phyloP scores from a whole-genome alignment of 2,797 vertebrate genomes.

The Dendrocincla fuliginosa region DNA sequence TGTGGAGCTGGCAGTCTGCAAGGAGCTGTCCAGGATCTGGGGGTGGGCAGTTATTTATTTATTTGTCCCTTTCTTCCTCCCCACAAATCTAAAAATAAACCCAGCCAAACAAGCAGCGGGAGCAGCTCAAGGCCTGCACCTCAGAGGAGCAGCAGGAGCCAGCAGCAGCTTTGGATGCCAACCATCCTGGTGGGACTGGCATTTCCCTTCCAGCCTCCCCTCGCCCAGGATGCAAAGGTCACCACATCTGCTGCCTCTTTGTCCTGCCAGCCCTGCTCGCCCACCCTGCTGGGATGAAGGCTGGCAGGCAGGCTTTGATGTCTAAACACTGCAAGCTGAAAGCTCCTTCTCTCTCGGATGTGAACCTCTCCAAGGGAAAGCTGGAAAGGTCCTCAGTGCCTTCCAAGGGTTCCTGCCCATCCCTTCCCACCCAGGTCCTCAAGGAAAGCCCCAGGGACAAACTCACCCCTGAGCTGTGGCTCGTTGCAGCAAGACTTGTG shows the following conservation, averaged over 20 bases:
- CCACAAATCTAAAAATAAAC: not conserved
- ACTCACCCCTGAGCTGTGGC: fast-evolving
- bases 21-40: not conserved
- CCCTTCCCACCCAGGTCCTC: not conserved
- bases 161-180: not conserved
- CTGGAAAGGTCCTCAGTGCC: not conserved
- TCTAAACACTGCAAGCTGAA: not conserved
- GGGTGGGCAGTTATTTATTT: not conserved
- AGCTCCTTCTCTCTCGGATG: not conserved
- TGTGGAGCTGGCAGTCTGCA: not conserved
- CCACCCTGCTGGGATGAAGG: conserved; percentile 25
- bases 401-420: not conserved
- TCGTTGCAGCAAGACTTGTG: not conserved
- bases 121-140: not conserved
- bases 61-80: not conserved
- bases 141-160: not conserved
- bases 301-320: not conserved
- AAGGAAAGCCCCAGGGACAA: not conserved
- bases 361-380: not conserved
- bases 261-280: not conserved
- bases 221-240: not conserved
- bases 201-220: not conserved
- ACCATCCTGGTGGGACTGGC: not conserved
- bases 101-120: not conserved
- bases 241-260: not conserved